These are phyloP conservation scores for Autographa gamma DNA, from an alignment of 2,888 invertebrate genomes.

Conservation along the genomic window DNA sequence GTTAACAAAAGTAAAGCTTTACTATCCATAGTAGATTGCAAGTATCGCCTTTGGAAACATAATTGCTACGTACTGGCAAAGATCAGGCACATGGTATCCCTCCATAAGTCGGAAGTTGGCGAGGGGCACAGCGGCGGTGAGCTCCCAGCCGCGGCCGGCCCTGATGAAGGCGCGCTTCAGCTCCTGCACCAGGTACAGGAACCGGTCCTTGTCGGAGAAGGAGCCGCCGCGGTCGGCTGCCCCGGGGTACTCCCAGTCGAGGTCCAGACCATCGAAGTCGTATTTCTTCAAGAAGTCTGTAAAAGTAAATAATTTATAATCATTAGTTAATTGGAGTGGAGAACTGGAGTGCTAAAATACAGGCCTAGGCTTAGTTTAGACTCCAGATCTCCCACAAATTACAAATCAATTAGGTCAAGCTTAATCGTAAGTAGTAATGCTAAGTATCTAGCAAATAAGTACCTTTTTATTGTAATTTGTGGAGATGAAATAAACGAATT, in stretches of 20 bases:
- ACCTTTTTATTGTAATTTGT: no score
- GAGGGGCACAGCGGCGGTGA: conserved; percentile 96
- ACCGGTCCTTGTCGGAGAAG: conserved; percentile 94
- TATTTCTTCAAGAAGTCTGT: conserved; percentile 93
- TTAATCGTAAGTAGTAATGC: no score
- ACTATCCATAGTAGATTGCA: no score
- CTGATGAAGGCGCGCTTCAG: conserved; percentile 93
- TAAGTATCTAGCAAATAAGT: no score
- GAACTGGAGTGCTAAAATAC: no score
- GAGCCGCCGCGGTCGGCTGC: conserved; percentile 96
- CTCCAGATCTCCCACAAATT: no score
- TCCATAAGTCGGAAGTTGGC: conserved; percentile 96
- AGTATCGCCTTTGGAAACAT: conserved; percentile 63
- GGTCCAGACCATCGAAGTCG: conserved; percentile 95
- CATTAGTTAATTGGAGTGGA: no score
- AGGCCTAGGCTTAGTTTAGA: no score
- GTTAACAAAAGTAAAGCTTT: no score
- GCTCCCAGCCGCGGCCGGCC: conserved; percentile 94
- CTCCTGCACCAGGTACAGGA: conserved; percentile 95
- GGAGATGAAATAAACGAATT: no score
- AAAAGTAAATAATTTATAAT: neutral
- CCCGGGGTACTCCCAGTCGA: conserved; percentile 97
- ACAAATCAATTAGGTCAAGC: no score
- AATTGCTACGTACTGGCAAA: conserved; percentile 91
- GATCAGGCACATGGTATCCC: conserved; percentile 96